A percentile compares a stretch with the other conserved stretches of the same genome.
Evolutionary conservation across 2,888 invertebrate genomes (phyloP).

Genomic region (Spodoptera littoralis): DNA sequence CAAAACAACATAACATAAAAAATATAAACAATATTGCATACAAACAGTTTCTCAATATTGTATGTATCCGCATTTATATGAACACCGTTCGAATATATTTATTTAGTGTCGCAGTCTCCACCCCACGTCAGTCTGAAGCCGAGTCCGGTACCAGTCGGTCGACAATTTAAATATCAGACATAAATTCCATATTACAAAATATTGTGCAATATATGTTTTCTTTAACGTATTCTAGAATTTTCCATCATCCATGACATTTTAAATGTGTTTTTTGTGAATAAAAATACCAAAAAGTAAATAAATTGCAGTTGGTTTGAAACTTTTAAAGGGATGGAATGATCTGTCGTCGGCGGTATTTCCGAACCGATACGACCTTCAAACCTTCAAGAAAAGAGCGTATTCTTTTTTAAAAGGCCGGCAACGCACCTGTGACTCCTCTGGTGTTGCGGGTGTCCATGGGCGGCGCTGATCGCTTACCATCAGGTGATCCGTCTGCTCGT

Average conservation of each 20-base stretch:
- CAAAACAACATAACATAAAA: not conserved
- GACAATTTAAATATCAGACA: slow-evolving; percentile 52
- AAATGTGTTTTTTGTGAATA: not conserved
- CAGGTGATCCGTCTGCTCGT: too few relatives aligned
- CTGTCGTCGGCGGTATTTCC: too few relatives aligned
- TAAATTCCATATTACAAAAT: slow-evolving; percentile 63
- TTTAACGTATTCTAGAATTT: slow-evolving; percentile 55
- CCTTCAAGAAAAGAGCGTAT: too few relatives aligned
- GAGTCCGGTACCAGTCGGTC: slow-evolving; percentile 64
- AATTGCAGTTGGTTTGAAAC: not conserved
- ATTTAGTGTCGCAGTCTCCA: slow-evolving; percentile 67
- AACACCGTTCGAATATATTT: slow-evolving; percentile 20
- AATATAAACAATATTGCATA: not conserved
- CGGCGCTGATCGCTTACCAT: too few relatives aligned
- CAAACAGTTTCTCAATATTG: slow-evolving; percentile 4
- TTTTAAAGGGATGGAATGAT: too few relatives aligned
- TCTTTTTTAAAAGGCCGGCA: too few relatives aligned
- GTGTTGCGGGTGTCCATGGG: too few relatives aligned
- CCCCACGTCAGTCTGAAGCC: slow-evolving; percentile 76
- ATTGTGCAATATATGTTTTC: slow-evolving; percentile 68
- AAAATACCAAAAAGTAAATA: not conserved
- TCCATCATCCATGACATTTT: slow-evolving; percentile 55
- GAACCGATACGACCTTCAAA: too few relatives aligned
- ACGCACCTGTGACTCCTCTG: too few relatives aligned
- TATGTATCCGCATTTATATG: not conserved